Conservation (phyloP, 2,113 vertebrate species). For the Tretioscincus oriximinensis region DNA sequence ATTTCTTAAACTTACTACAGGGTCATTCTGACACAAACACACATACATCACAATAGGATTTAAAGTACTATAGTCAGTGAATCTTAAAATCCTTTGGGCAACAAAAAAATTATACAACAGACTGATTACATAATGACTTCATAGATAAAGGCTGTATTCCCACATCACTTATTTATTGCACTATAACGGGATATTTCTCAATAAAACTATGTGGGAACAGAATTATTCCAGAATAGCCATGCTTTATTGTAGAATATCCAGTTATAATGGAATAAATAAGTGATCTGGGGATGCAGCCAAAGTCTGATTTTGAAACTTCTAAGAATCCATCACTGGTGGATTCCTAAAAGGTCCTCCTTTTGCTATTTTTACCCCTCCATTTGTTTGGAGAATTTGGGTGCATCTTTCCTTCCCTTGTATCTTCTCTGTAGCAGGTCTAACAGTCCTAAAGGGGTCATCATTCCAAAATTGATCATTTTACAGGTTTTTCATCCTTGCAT, state of each 20-base stretch:
- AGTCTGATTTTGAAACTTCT: background rate
- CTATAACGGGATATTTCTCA: no score
- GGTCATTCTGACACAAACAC: no score
- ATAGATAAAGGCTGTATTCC: background rate
- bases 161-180: no score
- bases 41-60: background rate
- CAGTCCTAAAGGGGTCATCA: background rate
- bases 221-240: no score
- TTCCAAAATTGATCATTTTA: slow-evolving; percentile 4
- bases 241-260: no score
- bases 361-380: background rate
- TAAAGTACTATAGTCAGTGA: background rate
- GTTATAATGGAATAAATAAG: no score
- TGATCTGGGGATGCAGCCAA: no score
- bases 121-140: background rate
- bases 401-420: background rate
- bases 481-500: slow-evolving; percentile 15
- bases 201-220: no score
- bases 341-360: background rate
- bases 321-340: background rate
- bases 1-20: no score
- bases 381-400: background rate
- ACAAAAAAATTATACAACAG: background rate
- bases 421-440: slow-evolving; percentile 17
- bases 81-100: background rate